Evolutionary conservation across 2,888 invertebrate species (phyloP), one percentile per base, ranked within the genome.

Genomic region (Dilophus febrilis): DNA sequence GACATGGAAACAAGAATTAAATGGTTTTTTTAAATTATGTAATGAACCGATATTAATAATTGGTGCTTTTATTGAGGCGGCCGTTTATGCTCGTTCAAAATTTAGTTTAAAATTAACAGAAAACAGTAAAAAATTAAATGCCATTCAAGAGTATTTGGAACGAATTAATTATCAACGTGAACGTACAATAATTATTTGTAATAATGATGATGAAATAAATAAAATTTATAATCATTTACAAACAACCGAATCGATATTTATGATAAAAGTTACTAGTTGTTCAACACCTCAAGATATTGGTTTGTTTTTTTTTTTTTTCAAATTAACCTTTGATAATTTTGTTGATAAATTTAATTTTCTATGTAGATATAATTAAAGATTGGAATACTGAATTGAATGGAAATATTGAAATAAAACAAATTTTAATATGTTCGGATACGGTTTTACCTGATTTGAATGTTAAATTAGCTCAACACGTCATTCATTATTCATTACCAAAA

Each of bases 61-160:
- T 40, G 72, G 75, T 1, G 76, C 80, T 17, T 74, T 73, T 48
- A 67, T 81, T 47, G 85, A 86, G 59, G 81, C 81, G 35, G 72
- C 80, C 1, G 60, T 83, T 12, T 85, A 79, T 58, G 77, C 74
- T n/a, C 48, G 69, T 54, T 60, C 68, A 46, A 43, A 62, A 51
- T 59, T 71, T 35, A 58, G 59, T 12, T 51, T 71, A 19, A 59
- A 64, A 42, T 54, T 69, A 42, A 47, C 50, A 26, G 45, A 48
- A 4, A 46, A 43, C 14, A 34, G 31, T 3, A 44, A 48, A 13
- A 56, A 56, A 45, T 45, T 49, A n/a, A 35, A 28, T 6, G 38
- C 26, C 27, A 33, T 45, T 6, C 2, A 65, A 51, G 69, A 66
- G 8, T 64, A 74, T 47, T 46, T 77, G 10, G 55, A 61, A 40